phyloP scores from a whole-genome alignment of 1,140 invertebrate genomes.

The Drosophila virilis region DNA sequence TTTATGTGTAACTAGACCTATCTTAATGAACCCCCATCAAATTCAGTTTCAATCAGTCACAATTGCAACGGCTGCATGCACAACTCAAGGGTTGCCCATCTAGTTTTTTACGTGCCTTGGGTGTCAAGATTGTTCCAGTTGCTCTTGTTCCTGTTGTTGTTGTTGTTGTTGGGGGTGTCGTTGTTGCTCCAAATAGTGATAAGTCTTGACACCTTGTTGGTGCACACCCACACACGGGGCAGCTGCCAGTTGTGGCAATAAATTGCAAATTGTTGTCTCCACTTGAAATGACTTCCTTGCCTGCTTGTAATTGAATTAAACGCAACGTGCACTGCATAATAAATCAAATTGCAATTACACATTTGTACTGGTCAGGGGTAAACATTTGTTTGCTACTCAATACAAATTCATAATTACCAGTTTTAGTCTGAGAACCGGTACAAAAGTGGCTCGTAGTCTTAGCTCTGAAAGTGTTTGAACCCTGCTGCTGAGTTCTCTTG shows the following conservation, averaged over 20 bases:
- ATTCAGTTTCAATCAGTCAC: slow-evolving; percentile 46
- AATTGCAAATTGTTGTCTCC: slow-evolving; percentile 28
- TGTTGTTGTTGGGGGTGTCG: not conserved
- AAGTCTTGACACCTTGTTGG: slow-evolving; percentile 45
- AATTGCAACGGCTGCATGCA: slow-evolving; percentile 33
- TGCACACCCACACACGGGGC: slow-evolving; percentile 19
- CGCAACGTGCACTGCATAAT: slow-evolving; percentile 36
- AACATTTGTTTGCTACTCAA: not conserved
- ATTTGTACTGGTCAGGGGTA: slow-evolving; percentile 1
- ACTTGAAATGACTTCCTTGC: slow-evolving; percentile 31
- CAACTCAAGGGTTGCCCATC: slow-evolving; percentile 34
- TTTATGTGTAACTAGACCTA: too few species aligned
- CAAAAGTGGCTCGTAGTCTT: too few species aligned
- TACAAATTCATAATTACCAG: too few species aligned
- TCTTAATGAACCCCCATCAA: not conserved
- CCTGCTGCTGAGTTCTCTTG: too few species aligned
- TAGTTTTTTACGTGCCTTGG: slow-evolving; percentile 50
- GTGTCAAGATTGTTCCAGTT: slow-evolving; percentile 32
- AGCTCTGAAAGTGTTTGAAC: too few species aligned
- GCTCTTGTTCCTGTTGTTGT: not conserved
- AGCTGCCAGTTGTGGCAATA: slow-evolving; percentile 5
- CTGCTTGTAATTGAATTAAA: slow-evolving; percentile 44
- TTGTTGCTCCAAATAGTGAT: slow-evolving; percentile 25
- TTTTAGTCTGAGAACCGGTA: too few species aligned
- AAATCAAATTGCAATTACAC: slow-evolving; percentile 36